Conservation (phyloP, 2,888 invertebrate species). For the Copidosoma aretas region DNA sequence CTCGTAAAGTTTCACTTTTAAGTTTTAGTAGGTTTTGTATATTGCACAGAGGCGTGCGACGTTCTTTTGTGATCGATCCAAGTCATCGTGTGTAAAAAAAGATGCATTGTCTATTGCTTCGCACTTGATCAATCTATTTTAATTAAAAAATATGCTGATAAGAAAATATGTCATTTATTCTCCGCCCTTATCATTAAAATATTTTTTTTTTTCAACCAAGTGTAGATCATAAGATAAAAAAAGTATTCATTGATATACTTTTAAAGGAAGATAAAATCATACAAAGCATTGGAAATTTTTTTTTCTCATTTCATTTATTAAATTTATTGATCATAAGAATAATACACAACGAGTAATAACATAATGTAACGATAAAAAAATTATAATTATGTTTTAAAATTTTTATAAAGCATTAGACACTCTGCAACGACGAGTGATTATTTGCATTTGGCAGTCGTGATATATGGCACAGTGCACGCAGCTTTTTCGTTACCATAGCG, state of each 20-base stretch:
- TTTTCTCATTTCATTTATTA: slow-evolving; percentile 28
- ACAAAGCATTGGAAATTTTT: neutral
- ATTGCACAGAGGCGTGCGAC: slow-evolving; percentile 42
- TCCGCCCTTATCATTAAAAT: too few species aligned
- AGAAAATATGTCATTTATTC: slow-evolving; percentile 32
- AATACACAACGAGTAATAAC: slow-evolving; percentile 26
- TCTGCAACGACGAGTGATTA: slow-evolving; percentile 16
- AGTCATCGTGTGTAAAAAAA: slow-evolving; percentile 42
- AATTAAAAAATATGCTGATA: slow-evolving; percentile 44
- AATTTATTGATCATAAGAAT: too few species aligned
- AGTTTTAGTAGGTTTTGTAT: slow-evolving; percentile 42
- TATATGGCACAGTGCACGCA: slow-evolving; percentile 33
- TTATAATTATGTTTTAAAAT: neutral
- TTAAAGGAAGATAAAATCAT: too few species aligned
- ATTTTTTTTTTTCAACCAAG: too few species aligned
- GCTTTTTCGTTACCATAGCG: slow-evolving; percentile 24
- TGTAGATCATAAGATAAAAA: too few species aligned
- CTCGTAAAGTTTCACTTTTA: slow-evolving; percentile 41
- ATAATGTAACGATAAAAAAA: slow-evolving; percentile 23
- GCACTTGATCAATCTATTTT: slow-evolving; percentile 44
- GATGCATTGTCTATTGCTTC: slow-evolving; percentile 43
- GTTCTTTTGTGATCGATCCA: slow-evolving; percentile 43
- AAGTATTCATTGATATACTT: too few species aligned
- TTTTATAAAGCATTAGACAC: slow-evolving; percentile 31
- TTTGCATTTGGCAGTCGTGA: slow-evolving; percentile 35